These are phyloP conservation scores for Cyclophora punctaria DNA, from an alignment of 2,888 invertebrate species.

Conservation along the genomic window DNA sequence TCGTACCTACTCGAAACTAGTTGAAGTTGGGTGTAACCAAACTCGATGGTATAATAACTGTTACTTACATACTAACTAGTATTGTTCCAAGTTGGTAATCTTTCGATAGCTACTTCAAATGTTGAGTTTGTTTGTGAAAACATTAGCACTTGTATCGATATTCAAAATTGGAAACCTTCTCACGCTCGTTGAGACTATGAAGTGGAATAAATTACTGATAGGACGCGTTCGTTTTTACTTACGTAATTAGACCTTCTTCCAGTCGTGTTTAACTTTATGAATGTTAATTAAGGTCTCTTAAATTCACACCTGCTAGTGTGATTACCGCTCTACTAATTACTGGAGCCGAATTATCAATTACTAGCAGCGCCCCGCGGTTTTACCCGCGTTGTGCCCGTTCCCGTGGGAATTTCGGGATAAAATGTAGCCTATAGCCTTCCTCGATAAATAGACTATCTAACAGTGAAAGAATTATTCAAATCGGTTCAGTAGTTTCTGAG, in stretches of 20 bases:
- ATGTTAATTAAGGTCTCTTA: slow-evolving; percentile 26
- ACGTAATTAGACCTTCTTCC: slow-evolving; percentile 29
- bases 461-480: too few relatives aligned
- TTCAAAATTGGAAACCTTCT: slow-evolving; percentile 11
- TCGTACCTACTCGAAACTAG: background rate
- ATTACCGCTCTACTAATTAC: slow-evolving; percentile 19
- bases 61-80: too few relatives aligned
- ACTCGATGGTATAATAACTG: too few relatives aligned
- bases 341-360: slow-evolving; percentile 17
- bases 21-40: too few relatives aligned
- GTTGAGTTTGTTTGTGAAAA: background rate
- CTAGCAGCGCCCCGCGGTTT: too few relatives aligned
- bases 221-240: slow-evolving; percentile 28
- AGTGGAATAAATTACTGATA: slow-evolving; percentile 26
- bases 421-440: too few relatives aligned
- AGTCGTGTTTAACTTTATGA: slow-evolving; percentile 18
- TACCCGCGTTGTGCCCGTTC: too few relatives aligned
- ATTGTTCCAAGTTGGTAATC: too few relatives aligned
- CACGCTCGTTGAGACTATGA: slow-evolving; percentile 17
- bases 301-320: slow-evolving; percentile 24
- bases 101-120: too few relatives aligned
- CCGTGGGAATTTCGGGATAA: too few relatives aligned
- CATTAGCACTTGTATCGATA: background rate
- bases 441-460: too few relatives aligned
- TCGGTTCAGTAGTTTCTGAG: too few relatives aligned